Percentiles rank a stretch among this genome's conserved stretches.
phyloP scores from a whole-genome alignment of 1,140 invertebrate species.

The Cyclargus thomasi region DNA sequence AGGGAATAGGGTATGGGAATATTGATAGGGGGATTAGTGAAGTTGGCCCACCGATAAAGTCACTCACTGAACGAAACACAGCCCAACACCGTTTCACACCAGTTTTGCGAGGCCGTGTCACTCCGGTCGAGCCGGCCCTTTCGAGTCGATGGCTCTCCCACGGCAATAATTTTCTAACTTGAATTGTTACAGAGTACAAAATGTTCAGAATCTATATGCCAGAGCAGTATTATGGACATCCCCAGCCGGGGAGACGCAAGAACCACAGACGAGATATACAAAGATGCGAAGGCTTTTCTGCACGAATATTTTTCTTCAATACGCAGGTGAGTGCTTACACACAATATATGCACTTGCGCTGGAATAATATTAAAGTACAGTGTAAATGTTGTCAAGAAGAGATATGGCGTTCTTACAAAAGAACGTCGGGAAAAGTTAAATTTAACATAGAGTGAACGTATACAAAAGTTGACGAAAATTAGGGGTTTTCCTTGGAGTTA shows the following conservation, averaged over 20 bases:
- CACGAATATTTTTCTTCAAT: conserved; percentile 92
- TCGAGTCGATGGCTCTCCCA: too few relatives aligned
- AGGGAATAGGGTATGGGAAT: too few relatives aligned
- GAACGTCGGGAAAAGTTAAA: too few relatives aligned
- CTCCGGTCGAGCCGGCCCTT: too few relatives aligned
- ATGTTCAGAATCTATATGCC: conserved; percentile 81
- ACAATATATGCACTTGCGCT: conserved; percentile 37
- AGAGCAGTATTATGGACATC: conserved; percentile 83
- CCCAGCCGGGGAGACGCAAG: conserved; percentile 73
- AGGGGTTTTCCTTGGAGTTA: too few relatives aligned
- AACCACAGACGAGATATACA: conserved; percentile 78
- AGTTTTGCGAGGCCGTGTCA: too few relatives aligned
- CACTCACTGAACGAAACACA: too few relatives aligned
- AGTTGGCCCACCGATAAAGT: too few relatives aligned
- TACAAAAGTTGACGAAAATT: too few relatives aligned
- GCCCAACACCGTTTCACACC: too few relatives aligned
- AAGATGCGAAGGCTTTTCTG: conserved; percentile 88
- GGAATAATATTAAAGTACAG: conserved; percentile 2
- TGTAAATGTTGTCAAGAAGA: not conserved
- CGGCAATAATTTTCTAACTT: not conserved
- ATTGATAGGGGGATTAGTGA: too few relatives aligned
- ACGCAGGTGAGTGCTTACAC: conserved; percentile 79
- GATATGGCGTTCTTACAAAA: not conserved
- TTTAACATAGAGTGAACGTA: too few relatives aligned
- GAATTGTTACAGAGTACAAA: conserved; percentile 76